These are phyloP conservation scores for Chorisops tibialis DNA, from an alignment of 2,888 invertebrate genomes.

Conservation along the genomic window DNA sequence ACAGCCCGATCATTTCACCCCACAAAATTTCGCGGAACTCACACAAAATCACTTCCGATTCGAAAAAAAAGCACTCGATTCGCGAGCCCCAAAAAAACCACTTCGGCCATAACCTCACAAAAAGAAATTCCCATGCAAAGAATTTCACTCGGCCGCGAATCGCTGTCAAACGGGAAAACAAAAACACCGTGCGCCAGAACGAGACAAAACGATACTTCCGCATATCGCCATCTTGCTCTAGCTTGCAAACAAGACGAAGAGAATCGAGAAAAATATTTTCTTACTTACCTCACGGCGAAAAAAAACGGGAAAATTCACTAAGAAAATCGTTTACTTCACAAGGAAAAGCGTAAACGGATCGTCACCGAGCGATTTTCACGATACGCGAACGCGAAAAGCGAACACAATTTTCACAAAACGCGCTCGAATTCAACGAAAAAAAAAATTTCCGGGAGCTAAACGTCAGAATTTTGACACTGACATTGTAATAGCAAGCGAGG, in stretches of 20 bases:
- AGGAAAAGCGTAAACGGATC: neutral
- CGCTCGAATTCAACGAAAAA: no score
- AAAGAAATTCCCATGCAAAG: conserved; percentile 8
- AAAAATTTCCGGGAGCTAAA: no score
- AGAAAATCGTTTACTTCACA: conserved; percentile 7
- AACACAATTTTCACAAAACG: no score
- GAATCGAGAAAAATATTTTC: conserved; percentile 2
- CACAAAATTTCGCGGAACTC: neutral
- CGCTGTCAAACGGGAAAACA: conserved; percentile 18
- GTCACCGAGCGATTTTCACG: conserved; percentile 1
- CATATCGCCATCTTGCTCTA: neutral
- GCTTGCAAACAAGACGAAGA: neutral
- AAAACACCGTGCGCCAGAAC: conserved; percentile 14
- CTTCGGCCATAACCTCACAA: conserved; percentile 19
- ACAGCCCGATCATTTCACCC: neutral
- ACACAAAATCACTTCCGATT: neutral
- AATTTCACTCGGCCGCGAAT: conserved; percentile 4
- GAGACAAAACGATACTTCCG: neutral
- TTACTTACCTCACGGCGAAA: conserved; percentile 11
- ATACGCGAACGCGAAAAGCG: neutral
- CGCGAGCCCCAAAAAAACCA: neutral
- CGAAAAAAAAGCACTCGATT: neutral
- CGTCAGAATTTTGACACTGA: no score
- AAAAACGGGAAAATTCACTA: neutral
- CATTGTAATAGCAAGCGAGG: no score